Percentiles rank a stretch among this genome's conserved stretches.
Evolutionary conservation across 2,888 invertebrate genomes (phyloP).

Genomic region (Seladonia tumulorum): DNA sequence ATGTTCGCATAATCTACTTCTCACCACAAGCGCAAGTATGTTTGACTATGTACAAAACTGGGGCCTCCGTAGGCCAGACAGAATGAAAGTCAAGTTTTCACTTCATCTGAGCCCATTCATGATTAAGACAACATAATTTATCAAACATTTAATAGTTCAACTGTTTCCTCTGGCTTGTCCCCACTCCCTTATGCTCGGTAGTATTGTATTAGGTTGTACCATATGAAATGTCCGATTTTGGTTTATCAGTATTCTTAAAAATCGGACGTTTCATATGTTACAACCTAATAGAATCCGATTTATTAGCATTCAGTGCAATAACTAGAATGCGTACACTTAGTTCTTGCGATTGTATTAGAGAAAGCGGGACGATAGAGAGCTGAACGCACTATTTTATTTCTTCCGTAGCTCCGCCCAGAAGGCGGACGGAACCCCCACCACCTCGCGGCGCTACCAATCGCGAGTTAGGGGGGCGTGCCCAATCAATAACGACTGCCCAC

Average conservation of each 20-base stretch:
- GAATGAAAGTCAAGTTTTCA: too few relatives aligned
- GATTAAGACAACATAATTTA: too few relatives aligned
- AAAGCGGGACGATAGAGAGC: not conserved
- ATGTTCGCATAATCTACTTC: not conserved
- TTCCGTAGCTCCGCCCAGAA: not conserved
- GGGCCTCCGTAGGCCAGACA: too few relatives aligned
- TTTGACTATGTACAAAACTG: not conserved
- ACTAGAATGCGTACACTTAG: too few relatives aligned
- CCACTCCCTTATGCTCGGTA: not conserved
- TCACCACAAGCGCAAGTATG: not conserved
- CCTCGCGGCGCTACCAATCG: not conserved
- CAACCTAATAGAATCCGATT: too few relatives aligned
- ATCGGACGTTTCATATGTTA: too few relatives aligned
- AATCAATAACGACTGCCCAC: not conserved
- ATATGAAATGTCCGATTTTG: too few relatives aligned
- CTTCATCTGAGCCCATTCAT: too few relatives aligned
- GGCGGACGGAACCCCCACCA: not conserved
- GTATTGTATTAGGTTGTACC: too few relatives aligned
- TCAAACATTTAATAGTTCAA: not conserved
- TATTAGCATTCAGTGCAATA: too few relatives aligned
- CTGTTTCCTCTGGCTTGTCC: not conserved
- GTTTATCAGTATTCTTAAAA: too few relatives aligned
- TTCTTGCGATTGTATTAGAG: not conserved
- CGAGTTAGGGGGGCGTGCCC: not conserved
- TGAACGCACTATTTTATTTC: not conserved